Conservation (phyloP, 2,113 vertebrate genomes). For the Gambusia affinis region DNA sequence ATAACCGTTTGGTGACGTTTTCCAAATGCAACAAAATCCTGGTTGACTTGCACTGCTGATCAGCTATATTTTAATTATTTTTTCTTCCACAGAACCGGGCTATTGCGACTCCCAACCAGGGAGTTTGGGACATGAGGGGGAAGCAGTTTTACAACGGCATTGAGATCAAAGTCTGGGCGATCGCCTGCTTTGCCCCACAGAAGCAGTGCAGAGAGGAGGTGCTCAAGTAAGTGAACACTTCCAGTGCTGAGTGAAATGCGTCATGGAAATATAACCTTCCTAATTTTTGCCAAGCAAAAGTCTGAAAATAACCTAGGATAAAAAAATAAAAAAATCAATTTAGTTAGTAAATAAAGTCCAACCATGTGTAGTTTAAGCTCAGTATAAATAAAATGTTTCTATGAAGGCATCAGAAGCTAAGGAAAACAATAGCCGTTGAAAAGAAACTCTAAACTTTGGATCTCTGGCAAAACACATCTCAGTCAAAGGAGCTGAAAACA, state of each 20-base stretch:
- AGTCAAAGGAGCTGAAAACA: too few species aligned
- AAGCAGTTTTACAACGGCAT: constrained; percentile 99
- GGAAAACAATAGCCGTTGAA: background rate
- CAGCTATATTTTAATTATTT: constrained; percentile 39
- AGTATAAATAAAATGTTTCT: background rate
- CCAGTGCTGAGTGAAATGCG: background rate
- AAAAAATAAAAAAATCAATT: background rate
- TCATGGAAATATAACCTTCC: background rate
- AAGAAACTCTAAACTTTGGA: background rate
- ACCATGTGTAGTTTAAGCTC: background rate
- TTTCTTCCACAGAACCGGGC: constrained; percentile 89
- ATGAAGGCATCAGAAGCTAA: background rate
- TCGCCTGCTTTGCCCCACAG: constrained; percentile 98
- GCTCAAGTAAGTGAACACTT: constrained; percentile 89
- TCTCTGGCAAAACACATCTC: background rate
- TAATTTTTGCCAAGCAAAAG: background rate
- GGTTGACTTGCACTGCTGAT: constrained; percentile 8
- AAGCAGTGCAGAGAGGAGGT: constrained; percentile 99
- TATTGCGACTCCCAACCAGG: constrained; percentile 98
- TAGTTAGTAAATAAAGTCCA: background rate
- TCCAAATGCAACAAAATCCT: background rate
- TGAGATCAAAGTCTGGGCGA: constrained; percentile 99
- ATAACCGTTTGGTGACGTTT: background rate
- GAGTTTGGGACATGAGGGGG: constrained; percentile 99
- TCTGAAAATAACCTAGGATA: background rate